Evolutionary conservation across 2,888 invertebrate species (phyloP).

Genomic region (Scrobipalpa atriplicella): DNA sequence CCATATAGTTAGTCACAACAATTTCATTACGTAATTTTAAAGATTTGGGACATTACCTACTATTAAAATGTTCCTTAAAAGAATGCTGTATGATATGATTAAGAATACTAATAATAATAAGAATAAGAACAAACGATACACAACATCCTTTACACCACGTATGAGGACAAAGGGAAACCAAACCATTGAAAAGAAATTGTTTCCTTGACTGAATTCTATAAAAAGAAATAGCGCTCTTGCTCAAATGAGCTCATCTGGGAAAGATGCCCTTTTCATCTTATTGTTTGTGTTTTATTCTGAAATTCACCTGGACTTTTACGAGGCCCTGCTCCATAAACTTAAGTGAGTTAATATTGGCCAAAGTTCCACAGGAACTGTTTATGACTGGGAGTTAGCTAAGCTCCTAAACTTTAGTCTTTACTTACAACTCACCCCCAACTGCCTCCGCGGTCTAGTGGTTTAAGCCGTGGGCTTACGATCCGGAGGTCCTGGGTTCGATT

Average conservation of each 20-base stretch:
- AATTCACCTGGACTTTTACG: constrained; percentile 29
- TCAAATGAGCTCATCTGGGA: constrained; percentile 26
- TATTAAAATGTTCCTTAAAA: too few species aligned
- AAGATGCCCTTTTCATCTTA: constrained; percentile 17
- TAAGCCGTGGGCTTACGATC: too few species aligned
- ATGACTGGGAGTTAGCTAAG: constrained; percentile 7
- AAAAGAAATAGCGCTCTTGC: not conserved
- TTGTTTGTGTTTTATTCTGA: constrained; percentile 27
- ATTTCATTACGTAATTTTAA: too few species aligned
- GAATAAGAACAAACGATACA: too few species aligned
- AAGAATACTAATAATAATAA: too few species aligned
- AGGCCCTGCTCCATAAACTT: constrained; percentile 2
- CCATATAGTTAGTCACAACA: too few species aligned
- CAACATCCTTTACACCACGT: too few species aligned
- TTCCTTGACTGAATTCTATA: constrained; percentile 1
- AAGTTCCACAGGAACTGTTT: constrained; percentile 12
- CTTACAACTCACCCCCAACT: constrained; percentile 2
- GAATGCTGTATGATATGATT: too few species aligned
- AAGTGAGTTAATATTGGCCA: constrained; percentile 1
- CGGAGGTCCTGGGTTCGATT: too few species aligned
- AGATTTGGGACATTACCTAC: too few species aligned
- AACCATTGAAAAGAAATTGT: constrained; percentile 6
- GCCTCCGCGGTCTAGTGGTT: too few species aligned
- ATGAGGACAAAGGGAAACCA: not conserved
- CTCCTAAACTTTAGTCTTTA: not conserved